A percentile compares a stretch with the other conserved stretches of the same genome.
phyloP scores from a whole-genome alignment of 2,888 invertebrate genomes.

The Stenolophus ochropezus region DNA sequence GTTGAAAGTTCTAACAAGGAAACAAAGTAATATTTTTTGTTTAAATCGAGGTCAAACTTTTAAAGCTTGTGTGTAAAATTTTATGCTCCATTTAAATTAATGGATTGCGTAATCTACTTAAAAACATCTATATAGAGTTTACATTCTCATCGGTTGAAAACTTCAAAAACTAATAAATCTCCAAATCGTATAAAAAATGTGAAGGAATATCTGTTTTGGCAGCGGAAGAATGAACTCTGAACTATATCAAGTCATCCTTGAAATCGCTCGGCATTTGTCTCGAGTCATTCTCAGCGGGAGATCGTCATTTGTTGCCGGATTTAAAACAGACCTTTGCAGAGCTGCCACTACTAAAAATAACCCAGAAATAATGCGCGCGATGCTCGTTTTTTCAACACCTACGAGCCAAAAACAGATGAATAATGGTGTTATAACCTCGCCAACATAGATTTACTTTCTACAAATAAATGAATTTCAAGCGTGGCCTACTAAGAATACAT shows the following conservation, averaged over 20 bases:
- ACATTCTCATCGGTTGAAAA: background rate
- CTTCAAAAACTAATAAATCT: background rate
- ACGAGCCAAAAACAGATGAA: slow-evolving; percentile 22
- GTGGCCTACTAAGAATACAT: background rate
- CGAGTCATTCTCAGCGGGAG: slow-evolving; percentile 46
- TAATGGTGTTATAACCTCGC: slow-evolving; percentile 7
- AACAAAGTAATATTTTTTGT: background rate
- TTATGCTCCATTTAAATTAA: background rate
- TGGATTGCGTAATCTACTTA: background rate
- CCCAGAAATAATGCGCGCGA: background rate
- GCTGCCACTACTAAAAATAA: slow-evolving; percentile 41
- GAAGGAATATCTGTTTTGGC: background rate
- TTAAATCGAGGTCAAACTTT: background rate
- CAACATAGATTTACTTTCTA: slow-evolving; percentile 4
- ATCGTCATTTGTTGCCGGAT: slow-evolving; percentile 54
- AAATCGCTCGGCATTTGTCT: slow-evolving; percentile 45
- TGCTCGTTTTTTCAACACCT: background rate
- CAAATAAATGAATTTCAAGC: background rate
- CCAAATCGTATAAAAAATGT: too few species aligned
- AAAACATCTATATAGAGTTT: background rate
- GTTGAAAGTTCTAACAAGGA: background rate
- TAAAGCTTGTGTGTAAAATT: background rate
- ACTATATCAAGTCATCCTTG: slow-evolving; percentile 44
- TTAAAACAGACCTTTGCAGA: slow-evolving; percentile 48
- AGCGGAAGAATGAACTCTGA: slow-evolving; percentile 8